Conservation (phyloP, 2,888 invertebrate genomes). For the Drosophila cyrtoloma region DNA sequence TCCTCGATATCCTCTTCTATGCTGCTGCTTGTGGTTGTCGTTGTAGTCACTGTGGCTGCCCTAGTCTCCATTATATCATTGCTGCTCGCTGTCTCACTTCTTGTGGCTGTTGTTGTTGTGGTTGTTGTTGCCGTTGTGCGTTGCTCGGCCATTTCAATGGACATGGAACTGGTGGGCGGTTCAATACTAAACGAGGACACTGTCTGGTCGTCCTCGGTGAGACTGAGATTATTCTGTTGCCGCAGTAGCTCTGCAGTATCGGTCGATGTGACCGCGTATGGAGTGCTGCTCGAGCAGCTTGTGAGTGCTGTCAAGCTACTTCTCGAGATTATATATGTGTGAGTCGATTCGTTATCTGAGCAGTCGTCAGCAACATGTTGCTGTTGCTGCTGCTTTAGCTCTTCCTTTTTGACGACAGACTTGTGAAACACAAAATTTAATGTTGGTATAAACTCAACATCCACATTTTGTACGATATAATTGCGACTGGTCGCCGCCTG, state of each 20-base stretch:
- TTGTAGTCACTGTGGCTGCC: conserved; percentile 54
- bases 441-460: conserved; percentile 82
- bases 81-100: conserved; percentile 62
- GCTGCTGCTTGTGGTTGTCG: conserved; percentile 77
- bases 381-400: conserved; percentile 7
- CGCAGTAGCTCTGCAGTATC: conserved; percentile 69
- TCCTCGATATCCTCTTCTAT: conserved; percentile 85
- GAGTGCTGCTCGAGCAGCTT: conserved; percentile 65
- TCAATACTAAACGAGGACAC: conserved; percentile 75
- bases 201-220: conserved; percentile 70
- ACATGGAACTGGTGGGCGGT: conserved; percentile 81
- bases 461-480: conserved; percentile 47
- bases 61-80: conserved; percentile 43
- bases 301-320: conserved; percentile 59
- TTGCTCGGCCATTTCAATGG: conserved; percentile 82
- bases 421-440: conserved; percentile 75
- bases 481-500: conserved; percentile 10
- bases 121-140: conserved; percentile 48
- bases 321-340: conserved; percentile 75
- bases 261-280: conserved; percentile 69
- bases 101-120: conserved; percentile 50
- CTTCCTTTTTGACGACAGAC: conserved; percentile 1
- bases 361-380: conserved; percentile 58
- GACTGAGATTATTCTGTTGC: conserved; percentile 71
- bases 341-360: conserved; percentile 64